Evolutionary conservation across 2,113 vertebrate genomes (phyloP), one percentile per base, ranked within the genome.

Genomic region (Parus major): DNA sequence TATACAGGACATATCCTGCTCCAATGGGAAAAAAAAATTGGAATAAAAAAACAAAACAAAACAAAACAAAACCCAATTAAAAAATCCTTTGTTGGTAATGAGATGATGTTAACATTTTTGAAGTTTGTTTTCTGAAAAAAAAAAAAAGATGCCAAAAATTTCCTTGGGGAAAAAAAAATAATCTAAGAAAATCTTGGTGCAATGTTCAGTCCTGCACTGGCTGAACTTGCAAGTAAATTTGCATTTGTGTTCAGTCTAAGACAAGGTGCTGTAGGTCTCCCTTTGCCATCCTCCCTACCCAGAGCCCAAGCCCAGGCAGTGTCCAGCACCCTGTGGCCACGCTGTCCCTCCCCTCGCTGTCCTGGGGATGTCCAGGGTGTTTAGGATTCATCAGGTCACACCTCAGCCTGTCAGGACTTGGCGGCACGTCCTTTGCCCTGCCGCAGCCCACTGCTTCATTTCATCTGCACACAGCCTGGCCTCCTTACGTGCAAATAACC

Each of bases 371-470:
- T 99, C 98, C 29, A 61, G 70, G 95, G 82, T 75, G 94, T 97
- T 99, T 98, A 99, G 92, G 88, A 98, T 98, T 98, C 76, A 22
- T 98, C 96, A 97, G 92, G 91, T 98, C 97, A 98, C 98, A 98
- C 98, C 96, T 98, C 87, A 12, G 96, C 97, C 96, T 99, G 98
- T 98, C 98, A 98, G 97, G 92, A 94, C 70, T 36, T 2, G 33
- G 15, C 11, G 50, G 97, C 94, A 85, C 85, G 98, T 98, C 97
- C 97, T 97, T 98, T 98, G 98, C 97, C 98, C 98, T 86, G 88
- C 90, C 84, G 96, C 92, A 81, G 93, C 83, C 94, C 97, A 91
- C 89, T 96, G 97, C 97, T 98, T 98, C 97, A 95, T 97, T 98
- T 97, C 98, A 96, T 97, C 95, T 95, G 68, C 88, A 94, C 96